Evolutionary conservation across 2,888 invertebrate genomes (phyloP).

Genomic region (Phyllotreta cruciferae): DNA sequence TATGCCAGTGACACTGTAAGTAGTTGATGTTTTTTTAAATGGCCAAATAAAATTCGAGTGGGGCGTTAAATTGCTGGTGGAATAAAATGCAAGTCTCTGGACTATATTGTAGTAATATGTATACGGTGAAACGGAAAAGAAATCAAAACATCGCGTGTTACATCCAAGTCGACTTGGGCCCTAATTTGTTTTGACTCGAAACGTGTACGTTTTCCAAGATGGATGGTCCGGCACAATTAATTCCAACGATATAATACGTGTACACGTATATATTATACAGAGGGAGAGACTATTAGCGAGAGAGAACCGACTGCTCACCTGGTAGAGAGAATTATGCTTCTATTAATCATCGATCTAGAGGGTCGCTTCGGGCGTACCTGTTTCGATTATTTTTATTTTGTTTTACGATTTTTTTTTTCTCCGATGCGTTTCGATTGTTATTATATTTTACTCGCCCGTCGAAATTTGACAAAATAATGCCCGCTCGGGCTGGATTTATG

Average conservation of each 20-base stretch:
- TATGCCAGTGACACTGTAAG: too few species aligned
- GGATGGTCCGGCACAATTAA: conserved; percentile 57
- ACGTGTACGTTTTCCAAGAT: conserved; percentile 51
- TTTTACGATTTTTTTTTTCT: conserved; percentile 1
- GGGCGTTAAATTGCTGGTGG: too few species aligned
- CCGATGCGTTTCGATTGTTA: conserved; percentile 25
- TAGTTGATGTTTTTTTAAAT: too few species aligned
- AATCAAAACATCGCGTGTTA: conserved; percentile 52
- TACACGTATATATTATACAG: conserved; percentile 37
- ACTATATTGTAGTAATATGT: too few species aligned
- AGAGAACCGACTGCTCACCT: conserved; percentile 51
- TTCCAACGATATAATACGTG: conserved; percentile 53
- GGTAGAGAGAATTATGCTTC: conserved; percentile 54
- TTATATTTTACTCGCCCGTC: conserved; percentile 47
- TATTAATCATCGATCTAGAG: conserved; percentile 56
- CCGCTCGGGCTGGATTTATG: conserved; percentile 48
- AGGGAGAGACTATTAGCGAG: conserved; percentile 50
- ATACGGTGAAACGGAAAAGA: conserved; percentile 40
- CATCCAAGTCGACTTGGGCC: conserved; percentile 44
- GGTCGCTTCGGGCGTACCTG: conserved; percentile 50
- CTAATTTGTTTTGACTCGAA: conserved; percentile 55
- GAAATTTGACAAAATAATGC: conserved; percentile 55
- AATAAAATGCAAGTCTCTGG: too few species aligned
- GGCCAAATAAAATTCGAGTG: too few species aligned
- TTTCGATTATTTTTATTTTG: conserved; percentile 37